These are phyloP conservation scores for Nematolebias whitei DNA, from an alignment of 2,113 vertebrate genomes.

Conservation along the genomic window DNA sequence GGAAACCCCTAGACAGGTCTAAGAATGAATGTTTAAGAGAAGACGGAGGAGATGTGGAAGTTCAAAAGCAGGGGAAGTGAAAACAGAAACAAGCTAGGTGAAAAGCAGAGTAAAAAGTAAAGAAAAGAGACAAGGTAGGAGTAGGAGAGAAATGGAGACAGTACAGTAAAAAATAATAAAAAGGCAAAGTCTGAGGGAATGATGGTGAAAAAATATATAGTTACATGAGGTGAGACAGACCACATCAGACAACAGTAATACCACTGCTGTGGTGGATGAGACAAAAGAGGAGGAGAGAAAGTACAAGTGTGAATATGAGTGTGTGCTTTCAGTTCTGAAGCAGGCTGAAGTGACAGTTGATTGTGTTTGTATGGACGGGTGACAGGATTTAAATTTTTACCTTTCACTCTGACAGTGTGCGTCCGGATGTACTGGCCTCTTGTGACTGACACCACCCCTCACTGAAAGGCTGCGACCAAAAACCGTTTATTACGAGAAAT, in stretches of 20 bases:
- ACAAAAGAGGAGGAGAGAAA: conserved; percentile 33
- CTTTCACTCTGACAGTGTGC: conserved; percentile 67
- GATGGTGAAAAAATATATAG: conserved; percentile 4
- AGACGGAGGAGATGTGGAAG: neutral
- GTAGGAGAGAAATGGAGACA: neutral
- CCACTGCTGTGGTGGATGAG: conserved; percentile 44
- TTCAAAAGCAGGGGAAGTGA: neutral
- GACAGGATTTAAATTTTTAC: conserved; percentile 41
- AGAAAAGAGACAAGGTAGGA: neutral
- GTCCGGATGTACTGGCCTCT: conserved; percentile 2
- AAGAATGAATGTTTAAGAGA: neutral
- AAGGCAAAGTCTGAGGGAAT: conserved; percentile 3
- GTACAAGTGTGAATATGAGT: conserved; percentile 7
- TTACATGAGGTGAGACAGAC: conserved; percentile 44
- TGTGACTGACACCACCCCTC: conserved; percentile 15
- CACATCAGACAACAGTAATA: conserved; percentile 45
- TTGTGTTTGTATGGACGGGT: conserved; percentile 29
- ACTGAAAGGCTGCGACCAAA: conserved; percentile 1
- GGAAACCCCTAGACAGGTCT: neutral
- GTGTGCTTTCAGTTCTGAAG: conserved; percentile 39
- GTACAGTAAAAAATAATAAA: neutral
- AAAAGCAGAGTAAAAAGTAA: neutral
- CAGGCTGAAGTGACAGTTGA: conserved; percentile 55
- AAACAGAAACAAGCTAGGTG: neutral
- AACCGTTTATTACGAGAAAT: conserved; percentile 6